Percentiles rank a stretch among this genome's conserved stretches.
Evolutionary conservation across 2,113 vertebrate species (phyloP).

Genomic region (Semnornis frantzii): DNA sequence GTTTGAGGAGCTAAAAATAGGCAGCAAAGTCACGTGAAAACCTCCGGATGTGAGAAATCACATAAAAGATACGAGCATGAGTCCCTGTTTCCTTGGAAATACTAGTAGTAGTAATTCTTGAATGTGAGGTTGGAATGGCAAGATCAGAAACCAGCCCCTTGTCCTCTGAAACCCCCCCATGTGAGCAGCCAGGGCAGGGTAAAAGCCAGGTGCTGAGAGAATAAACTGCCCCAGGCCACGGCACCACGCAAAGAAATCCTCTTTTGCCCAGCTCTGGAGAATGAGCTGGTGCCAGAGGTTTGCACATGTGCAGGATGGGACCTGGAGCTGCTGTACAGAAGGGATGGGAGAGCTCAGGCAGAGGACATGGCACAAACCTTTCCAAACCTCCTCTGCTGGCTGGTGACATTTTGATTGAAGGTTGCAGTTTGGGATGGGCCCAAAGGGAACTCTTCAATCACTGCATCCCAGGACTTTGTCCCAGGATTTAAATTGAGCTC

Average conservation of each 20-base stretch:
- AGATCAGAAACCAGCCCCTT: neutral
- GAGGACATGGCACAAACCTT: neutral
- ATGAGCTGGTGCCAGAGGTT: neutral
- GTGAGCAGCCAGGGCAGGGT: neutral
- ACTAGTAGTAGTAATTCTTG: conserved; percentile 72
- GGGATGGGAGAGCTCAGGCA: neutral
- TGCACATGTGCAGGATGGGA: neutral
- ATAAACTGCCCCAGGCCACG: neutral
- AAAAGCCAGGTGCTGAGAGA: neutral
- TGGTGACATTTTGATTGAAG: neutral
- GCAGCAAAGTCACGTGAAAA: conserved; percentile 67
- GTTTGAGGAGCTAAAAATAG: conserved; percentile 75
- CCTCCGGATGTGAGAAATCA: conserved; percentile 69
- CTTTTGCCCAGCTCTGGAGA: neutral
- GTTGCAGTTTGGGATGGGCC: neutral
- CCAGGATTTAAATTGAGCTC: neutral
- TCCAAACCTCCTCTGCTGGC: fast-evolving
- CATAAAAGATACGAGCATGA: conserved; percentile 62
- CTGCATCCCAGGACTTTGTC: neutral
- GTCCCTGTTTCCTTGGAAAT: conserved; percentile 76
- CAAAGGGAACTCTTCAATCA: neutral
- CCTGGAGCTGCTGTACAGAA: fast-evolving
- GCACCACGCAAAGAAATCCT: fast-evolving
- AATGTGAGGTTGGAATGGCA: neutral
- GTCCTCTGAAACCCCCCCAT: neutral